Evolutionary conservation across 2,797 vertebrate species (phyloP).

Genomic region (Enteromius trimaculatus): DNA sequence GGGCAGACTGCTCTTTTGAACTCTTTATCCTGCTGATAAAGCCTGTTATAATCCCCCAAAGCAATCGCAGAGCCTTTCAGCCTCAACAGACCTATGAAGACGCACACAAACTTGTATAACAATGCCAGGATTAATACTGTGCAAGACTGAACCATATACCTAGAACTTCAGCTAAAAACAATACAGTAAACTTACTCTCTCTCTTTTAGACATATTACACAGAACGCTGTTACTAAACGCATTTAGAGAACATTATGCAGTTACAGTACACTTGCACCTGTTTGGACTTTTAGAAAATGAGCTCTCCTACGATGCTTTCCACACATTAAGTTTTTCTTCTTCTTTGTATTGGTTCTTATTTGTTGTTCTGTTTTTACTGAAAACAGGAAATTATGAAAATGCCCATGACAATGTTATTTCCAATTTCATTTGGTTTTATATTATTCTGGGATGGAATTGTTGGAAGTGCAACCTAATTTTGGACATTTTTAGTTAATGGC

Average conservation of each 20-base stretch:
- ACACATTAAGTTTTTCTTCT: neutral
- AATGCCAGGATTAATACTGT: conserved; percentile 16
- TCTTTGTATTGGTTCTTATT: neutral
- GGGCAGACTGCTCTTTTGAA: conserved; percentile 55
- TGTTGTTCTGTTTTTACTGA: neutral
- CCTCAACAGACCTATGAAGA: conserved; percentile 32
- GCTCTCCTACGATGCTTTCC: neutral
- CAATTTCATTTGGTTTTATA: neutral
- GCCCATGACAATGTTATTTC: neutral
- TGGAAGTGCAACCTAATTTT: neutral
- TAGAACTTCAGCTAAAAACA: neutral
- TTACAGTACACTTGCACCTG: neutral
- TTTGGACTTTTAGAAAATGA: neutral
- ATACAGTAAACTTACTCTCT: neutral
- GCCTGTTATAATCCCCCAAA: conserved; percentile 49
- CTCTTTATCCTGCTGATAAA: conserved; percentile 54
- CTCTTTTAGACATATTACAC: neutral
- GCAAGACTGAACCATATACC: neutral
- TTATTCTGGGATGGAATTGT: neutral
- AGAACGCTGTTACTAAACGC: neutral
- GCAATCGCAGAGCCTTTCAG: conserved; percentile 46
- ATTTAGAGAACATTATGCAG: neutral
- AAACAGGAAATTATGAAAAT: neutral
- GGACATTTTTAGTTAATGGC: neutral
- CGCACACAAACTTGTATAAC: conserved; percentile 16